Conservation (phyloP, 2,113 vertebrate species). For the Sus scrofa region T2T-Sscrofa CM000823.6:21195501-21196000, state of each 20-base stretch:
- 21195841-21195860: neutral
- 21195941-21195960: neutral
- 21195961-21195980: neutral
- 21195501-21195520: neutral
- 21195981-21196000: neutral
- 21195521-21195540: neutral
- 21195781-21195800: conserved; percentile 73
- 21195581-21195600: neutral
- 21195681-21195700: conserved; percentile 92
- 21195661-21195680: conserved; percentile 90
- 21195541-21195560: neutral
- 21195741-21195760: conserved; percentile 90
- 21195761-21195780: conserved; percentile 81
- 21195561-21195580: neutral
- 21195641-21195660: conserved; percentile 91
- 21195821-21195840: conserved; percentile 86
- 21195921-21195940: neutral
- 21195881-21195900: neutral
- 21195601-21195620: conserved; percentile 88
- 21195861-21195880: neutral
- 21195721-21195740: conserved; percentile 92
- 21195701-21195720: conserved; percentile 93
- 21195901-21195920: neutral
- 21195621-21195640: conserved; percentile 95
- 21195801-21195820: neutral